Percentiles rank a stretch among this genome's conserved stretches.
Conservation (phyloP, 2,797 vertebrate genomes). For the Danio aesculapii region DNA sequence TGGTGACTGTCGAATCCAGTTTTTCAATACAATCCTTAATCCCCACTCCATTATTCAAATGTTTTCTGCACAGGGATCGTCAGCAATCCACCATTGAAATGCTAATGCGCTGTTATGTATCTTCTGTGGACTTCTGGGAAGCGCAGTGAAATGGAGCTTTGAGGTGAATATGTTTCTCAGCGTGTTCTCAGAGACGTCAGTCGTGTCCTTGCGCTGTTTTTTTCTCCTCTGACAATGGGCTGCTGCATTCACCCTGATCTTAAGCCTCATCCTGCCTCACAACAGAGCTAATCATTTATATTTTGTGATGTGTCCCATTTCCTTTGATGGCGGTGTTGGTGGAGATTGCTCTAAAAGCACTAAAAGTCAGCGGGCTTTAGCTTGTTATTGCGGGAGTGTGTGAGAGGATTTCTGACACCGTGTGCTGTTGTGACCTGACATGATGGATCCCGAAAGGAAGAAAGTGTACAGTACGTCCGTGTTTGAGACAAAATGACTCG, state of each 20-base stretch:
- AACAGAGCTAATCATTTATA: slow-evolving; percentile 65
- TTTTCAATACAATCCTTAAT: slow-evolving; percentile 42
- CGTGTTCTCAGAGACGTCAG: slow-evolving; percentile 58
- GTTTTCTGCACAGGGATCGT: slow-evolving; percentile 40
- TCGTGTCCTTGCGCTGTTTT: slow-evolving; percentile 56
- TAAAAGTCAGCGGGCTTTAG: slow-evolving; percentile 59
- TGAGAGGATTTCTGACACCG: slow-evolving; percentile 37
- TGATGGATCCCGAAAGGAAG: not conserved
- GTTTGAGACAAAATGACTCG: not conserved
- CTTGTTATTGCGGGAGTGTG: slow-evolving; percentile 21
- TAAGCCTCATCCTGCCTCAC: slow-evolving; percentile 63
- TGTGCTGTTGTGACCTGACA: slow-evolving; percentile 49
- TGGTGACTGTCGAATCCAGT: slow-evolving; percentile 10
- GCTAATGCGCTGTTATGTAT: slow-evolving; percentile 66
- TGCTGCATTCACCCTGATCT: slow-evolving; percentile 65
- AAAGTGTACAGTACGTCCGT: not conserved
- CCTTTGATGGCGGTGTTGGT: slow-evolving; percentile 70
- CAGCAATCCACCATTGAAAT: slow-evolving; percentile 71
- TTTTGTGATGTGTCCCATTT: slow-evolving; percentile 65
- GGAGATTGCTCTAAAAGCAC: slow-evolving; percentile 68
- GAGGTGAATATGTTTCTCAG: slow-evolving; percentile 60
- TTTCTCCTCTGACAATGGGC: slow-evolving; percentile 64
- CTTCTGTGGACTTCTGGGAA: slow-evolving; percentile 53
- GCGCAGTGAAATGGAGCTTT: slow-evolving; percentile 44
- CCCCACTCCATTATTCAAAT: slow-evolving; percentile 39